These are phyloP conservation scores for Echinops telfairi DNA, from an alignment of 2,113 vertebrate genomes.

Conservation along the genomic window DNA sequence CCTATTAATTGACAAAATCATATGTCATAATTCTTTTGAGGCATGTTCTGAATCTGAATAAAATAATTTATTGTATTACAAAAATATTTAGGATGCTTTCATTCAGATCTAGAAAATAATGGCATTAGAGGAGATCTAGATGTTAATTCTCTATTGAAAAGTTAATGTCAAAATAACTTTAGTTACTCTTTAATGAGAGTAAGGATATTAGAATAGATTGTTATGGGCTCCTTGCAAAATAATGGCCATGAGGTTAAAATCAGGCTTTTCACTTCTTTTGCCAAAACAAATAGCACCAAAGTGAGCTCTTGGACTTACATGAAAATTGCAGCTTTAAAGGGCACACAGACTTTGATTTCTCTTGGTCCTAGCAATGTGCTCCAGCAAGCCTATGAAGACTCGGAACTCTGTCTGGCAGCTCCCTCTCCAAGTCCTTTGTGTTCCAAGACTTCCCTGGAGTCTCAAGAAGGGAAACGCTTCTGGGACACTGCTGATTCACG, in stretches of 20 bases:
- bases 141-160: conserved; percentile 47
- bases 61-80: conserved; percentile 13
- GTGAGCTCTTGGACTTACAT: conserved; percentile 53
- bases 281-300: conserved; percentile 70
- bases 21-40: conserved; percentile 8
- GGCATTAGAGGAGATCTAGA: neutral
- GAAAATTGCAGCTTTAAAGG: conserved; percentile 61
- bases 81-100: conserved; percentile 54
- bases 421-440: conserved; percentile 62
- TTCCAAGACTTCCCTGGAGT: conserved; percentile 70
- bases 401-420: conserved; percentile 56
- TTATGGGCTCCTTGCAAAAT: conserved; percentile 38
- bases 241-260: conserved; percentile 37
- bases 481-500: conserved; percentile 58
- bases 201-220: conserved; percentile 48
- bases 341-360: conserved; percentile 61
- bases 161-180: conserved; percentile 30
- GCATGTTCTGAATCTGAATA: conserved; percentile 5
- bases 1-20: conserved; percentile 40
- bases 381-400: conserved; percentile 32
- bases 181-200: conserved; percentile 51
- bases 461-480: conserved; percentile 64
- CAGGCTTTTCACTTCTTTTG: conserved; percentile 56
- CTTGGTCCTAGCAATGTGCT: conserved; percentile 58
- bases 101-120: conserved; percentile 37